Base-by-base conservation (phyloP, 2,888 invertebrate genomes). In the Microplitis manilae region DNA sequence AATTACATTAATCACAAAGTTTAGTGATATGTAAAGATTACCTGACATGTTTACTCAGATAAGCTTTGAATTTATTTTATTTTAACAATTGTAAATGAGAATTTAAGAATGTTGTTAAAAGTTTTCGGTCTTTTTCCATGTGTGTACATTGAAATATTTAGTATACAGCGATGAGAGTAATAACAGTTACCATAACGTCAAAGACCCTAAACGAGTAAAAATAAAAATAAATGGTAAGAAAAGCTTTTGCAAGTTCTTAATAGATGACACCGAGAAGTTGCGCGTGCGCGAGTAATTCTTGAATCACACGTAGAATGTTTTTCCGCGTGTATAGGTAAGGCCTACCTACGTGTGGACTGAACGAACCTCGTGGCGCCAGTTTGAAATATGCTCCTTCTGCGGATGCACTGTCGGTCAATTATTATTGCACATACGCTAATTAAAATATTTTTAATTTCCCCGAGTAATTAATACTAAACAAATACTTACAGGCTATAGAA, bases 321-420 rank as follows among this genome's bases (percentile, higher is more conserved):
- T 70, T 70, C 70, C 76, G 38, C 65, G 70, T 71, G 76, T 76
- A 73, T 72, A 77, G 79, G 71, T 86, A 83, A 81, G 82, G 85
- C 85, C 86, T 85, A 85, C 86, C 84, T 83, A 84, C 85, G 83
- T 85, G 82, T 77, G 50, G 79, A 75, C 84, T 73, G 75, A 74
- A 83, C 86, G 83, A 85, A 86, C 84, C 87, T 86, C 87, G 85
- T 88, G 89, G 89, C 88, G 88, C 88, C 89, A 90, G 89, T 90
- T 90, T 88, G 87, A 88, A 88, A 87, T 84, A 88, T 86, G 87
- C 89, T 87, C 85, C 86, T 89, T 86, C 86, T 86, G 87, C 85
- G 89, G 84, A 85, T 89, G 89, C 89, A 89, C 86, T 88, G 85
- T 84, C 82, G 17, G 39, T 68, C 41, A 15, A 62, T 62, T 62